A percentile compares a stretch with the other conserved stretches of the same genome.
These are phyloP conservation scores for Megalonaias nervosa DNA, from an alignment of 1,140 invertebrate genomes.

Conservation along the genomic window DNA sequence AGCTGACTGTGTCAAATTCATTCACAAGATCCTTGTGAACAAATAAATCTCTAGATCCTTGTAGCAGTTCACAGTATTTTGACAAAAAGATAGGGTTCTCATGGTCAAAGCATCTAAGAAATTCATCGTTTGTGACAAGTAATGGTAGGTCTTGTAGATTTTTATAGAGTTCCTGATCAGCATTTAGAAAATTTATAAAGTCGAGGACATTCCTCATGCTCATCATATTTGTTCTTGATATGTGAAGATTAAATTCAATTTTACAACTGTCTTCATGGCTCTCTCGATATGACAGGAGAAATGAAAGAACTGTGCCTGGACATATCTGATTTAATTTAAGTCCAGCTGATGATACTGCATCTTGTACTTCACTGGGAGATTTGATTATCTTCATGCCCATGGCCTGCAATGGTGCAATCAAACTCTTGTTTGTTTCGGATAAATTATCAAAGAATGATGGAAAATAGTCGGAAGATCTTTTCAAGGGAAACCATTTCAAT, in stretches of 20 bases:
- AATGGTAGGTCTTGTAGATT: constrained; percentile 12
- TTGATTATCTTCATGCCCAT: constrained; percentile 36
- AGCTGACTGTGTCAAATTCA: not conserved
- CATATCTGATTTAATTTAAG: constrained; percentile 2
- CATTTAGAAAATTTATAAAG: not conserved
- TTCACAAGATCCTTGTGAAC: not conserved
- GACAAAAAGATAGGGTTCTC: not conserved
- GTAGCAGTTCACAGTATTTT: not conserved
- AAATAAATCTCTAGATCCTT: not conserved
- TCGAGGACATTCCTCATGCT: not conserved
- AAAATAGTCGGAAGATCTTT: too few relatives aligned
- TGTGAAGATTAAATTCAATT: constrained; percentile 1
- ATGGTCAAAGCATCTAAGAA: not conserved
- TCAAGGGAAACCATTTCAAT: too few relatives aligned
- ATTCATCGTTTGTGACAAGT: constrained; percentile 11
- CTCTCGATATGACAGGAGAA: constrained; percentile 23
- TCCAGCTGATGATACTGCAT: constrained; percentile 9
- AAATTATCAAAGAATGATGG: not conserved
- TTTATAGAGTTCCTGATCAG: not conserved
- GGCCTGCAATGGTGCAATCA: constrained; percentile 1
- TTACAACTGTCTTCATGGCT: constrained; percentile 7
- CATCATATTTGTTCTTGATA: constrained; percentile 9
- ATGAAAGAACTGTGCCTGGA: constrained; percentile 9
- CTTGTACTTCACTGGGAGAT: constrained; percentile 9
- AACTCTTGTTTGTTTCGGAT: not conserved